A percentile compares a stretch with the other conserved stretches of the same genome.
Conservation (phyloP, 2,888 invertebrate genomes). For the Tetanocera ferruginea region DNA sequence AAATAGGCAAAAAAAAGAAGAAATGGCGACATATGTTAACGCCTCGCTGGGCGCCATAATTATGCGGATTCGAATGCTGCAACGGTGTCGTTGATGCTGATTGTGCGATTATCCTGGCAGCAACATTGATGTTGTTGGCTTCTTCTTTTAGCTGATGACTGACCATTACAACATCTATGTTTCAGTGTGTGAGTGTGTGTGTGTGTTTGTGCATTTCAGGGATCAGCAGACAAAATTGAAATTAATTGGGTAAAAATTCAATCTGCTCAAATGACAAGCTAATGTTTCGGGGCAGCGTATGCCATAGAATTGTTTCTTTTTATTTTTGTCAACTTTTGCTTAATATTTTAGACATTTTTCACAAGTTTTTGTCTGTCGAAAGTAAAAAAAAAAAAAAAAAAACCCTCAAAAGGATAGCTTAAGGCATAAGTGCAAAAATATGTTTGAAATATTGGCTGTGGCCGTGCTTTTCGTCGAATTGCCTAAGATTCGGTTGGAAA, state of each 20-base stretch:
- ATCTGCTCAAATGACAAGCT: not conserved
- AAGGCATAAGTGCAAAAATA: no score
- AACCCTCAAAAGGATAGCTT: no score
- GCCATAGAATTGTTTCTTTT: not conserved
- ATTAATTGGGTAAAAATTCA: constrained; percentile 6
- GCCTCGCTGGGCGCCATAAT: constrained; percentile 61
- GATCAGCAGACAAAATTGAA: constrained; percentile 32
- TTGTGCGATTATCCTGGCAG: constrained; percentile 32
- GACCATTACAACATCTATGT: constrained; percentile 50
- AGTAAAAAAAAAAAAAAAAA: no score
- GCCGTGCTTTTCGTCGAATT: no score
- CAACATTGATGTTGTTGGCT: constrained; percentile 55
- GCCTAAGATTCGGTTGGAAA: no score
- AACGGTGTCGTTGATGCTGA: constrained; percentile 25
- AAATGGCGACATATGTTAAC: constrained; percentile 55
- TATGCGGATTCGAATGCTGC: constrained; percentile 46
- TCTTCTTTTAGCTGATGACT: constrained; percentile 51
- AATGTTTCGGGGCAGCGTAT: not conserved
- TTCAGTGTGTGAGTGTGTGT: not conserved
- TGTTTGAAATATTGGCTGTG: no score
- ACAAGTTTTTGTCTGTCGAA: no score
- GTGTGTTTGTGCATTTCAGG: constrained; percentile 19
- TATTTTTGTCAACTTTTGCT: not conserved
- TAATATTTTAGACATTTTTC: not conserved
- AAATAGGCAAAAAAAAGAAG: not conserved